Evolutionary conservation across 2,888 invertebrate genomes (phyloP), one percentile per base, ranked within the genome.

Genomic region (Cinara cedri): DNA sequence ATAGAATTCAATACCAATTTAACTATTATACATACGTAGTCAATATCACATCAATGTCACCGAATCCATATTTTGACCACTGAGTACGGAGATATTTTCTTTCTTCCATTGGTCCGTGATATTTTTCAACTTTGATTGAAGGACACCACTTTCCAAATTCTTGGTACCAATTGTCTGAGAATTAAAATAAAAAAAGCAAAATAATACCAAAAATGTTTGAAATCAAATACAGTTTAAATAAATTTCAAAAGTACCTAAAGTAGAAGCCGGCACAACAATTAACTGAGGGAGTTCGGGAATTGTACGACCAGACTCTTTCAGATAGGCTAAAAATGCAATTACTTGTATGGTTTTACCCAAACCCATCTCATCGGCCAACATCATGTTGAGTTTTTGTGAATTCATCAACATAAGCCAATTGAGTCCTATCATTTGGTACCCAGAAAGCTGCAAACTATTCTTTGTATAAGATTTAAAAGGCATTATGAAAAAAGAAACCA

Each of bases 361-460:
- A 0, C 96, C 96, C 98, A 98, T 98, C 88, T 98, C 98, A 86
- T 98, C 98, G 0, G 97, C 98, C 82, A 98, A 87, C 84, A 98
- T 97, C 0, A 96, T 96, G 84, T 97, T 97, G 60, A 98, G 91
- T 16, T 92, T 91, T 84, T 96, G 94, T 81, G 91, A 90, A 86
- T 96, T 93, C 86, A 98, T 90, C 0, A 97, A 92, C 0, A 92
- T 91, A 24, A 98, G 87, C 97, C 97, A 98, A 86, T 97, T 97
- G 0, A 98, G 87, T 0, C 97, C 95, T 26, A 96, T 90, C 85
- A 95, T 86, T 86, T 95, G 95, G 86, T 97, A 97, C 34, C 92
- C 91, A 0, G 95, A 93, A 83, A 97, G 87, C 83, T 90, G 91
- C 83, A 92, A 87, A 60, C 93, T 93, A 44, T 55, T 24, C 1